Base-by-base conservation (phyloP, 23 tunicate species). In the Styela plicata region DNA sequence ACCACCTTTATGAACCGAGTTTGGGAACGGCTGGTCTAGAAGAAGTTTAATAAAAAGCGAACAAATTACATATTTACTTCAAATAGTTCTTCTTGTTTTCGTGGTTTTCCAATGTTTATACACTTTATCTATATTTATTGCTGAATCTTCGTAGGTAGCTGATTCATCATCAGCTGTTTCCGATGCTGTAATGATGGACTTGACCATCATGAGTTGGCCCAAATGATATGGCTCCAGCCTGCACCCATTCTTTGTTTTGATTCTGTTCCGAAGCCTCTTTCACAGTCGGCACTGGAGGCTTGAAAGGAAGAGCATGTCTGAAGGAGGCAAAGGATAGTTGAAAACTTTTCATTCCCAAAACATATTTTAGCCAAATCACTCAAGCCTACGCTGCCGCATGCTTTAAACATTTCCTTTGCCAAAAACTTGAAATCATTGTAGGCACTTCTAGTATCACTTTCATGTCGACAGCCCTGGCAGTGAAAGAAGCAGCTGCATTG, bases 201-300 rank as follows among this genome's bases (percentile, higher is more conserved):
- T 7, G 70, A 17, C 70, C 70, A 66, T 7, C 77, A 81, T 81
- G 36, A 67, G 69, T 16, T 81, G 34, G 69, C 30, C 62, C 77
- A 81, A 35, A 81, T 81, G 85, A 81, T 81, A 31, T 74, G 66
- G 24, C 61, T 81, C 85, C 77, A 81, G 77, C 77, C 85, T 81
- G 71, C 7, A 36, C 65, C 81, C 35, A 71, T 76, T 76, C 65
- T 76, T 52, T 36, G 81, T 76, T 24, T 76, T 36, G 24, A 76
- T 76, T 76, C 81, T 76, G 64, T 76, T 76, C 81, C 67, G 77
- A 67, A 81, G 18, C 85, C 85, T 66, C 70, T 10, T 66, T 66
- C 70, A 66, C 70, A 66, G 70, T 66, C 70, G 70, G 70, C 70
- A 26, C 74, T 52, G 74, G 78, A 37, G 36, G 66, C 32, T 79